phyloP scores from a whole-genome alignment of 2,888 invertebrate genomes.

The Drosophila nr. perissopoda region DNA sequence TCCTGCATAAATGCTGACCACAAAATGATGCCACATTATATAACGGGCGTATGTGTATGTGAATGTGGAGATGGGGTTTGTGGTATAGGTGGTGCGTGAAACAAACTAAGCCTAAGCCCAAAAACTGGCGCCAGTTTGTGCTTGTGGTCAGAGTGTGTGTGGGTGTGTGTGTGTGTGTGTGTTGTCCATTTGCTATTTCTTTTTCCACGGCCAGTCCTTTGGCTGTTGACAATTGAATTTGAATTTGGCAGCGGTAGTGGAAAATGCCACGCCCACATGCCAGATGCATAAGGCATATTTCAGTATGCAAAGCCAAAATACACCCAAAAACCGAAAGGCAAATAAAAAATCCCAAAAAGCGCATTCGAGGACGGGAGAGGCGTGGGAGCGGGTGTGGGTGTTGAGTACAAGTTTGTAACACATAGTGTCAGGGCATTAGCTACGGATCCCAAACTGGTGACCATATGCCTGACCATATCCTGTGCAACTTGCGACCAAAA shows the following conservation, averaged over 20 bases:
- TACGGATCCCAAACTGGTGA: slow-evolving; percentile 8
- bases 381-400: not conserved
- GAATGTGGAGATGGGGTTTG: not conserved
- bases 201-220: slow-evolving; percentile 27
- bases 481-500: slow-evolving; percentile 75
- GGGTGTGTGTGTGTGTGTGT: slow-evolving; percentile 14
- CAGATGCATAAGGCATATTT: slow-evolving; percentile 76
- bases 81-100: slow-evolving; percentile 32
- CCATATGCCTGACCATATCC: slow-evolving; percentile 72
- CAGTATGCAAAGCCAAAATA: slow-evolving; percentile 54
- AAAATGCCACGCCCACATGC: slow-evolving; percentile 64
- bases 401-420: slow-evolving; percentile 34
- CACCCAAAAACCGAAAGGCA: slow-evolving; percentile 54
- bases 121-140: slow-evolving; percentile 67
- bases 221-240: slow-evolving; percentile 79
- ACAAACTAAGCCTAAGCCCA: slow-evolving; percentile 61
- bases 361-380: slow-evolving; percentile 24
- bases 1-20: slow-evolving; percentile 79
- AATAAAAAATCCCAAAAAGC: slow-evolving; percentile 67
- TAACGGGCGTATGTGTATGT: slow-evolving; percentile 40
- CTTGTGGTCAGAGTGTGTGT: slow-evolving; percentile 61
- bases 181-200: slow-evolving; percentile 33
- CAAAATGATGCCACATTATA: slow-evolving; percentile 81
- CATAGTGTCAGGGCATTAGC: slow-evolving; percentile 40
- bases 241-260: slow-evolving; percentile 66